Evolutionary conservation across 2,113 vertebrate species (phyloP).

Genomic region (Oceanites oceanicus): DNA sequence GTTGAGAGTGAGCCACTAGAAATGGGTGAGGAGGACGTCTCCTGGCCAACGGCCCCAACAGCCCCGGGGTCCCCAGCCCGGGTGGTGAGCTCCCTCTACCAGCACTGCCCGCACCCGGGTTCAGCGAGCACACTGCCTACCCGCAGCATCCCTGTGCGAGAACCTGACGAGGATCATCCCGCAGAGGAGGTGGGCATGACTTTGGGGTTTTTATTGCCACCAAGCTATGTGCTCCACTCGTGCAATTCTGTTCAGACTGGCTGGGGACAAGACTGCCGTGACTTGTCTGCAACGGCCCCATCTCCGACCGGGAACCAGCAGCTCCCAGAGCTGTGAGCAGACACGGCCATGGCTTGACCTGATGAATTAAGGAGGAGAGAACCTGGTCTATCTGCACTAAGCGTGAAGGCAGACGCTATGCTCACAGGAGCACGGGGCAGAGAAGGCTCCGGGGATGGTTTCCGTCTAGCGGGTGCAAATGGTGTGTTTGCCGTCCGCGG

Average conservation of each 20-base stretch:
- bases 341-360: not conserved
- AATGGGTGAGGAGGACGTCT: not conserved
- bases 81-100: not conserved
- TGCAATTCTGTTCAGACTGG: not conserved
- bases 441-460: not conserved
- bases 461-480: not conserved
- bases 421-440: rapidly evolving
- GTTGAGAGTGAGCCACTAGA: not conserved
- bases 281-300: rapidly evolving
- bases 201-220: not conserved
- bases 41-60: not conserved
- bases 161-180: not conserved
- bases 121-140: rapidly evolving
- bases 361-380: not conserved
- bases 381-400: not conserved
- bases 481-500: not conserved
- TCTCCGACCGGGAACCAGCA: not conserved
- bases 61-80: rapidly evolving
- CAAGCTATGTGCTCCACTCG: rapidly evolving
- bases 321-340: not conserved
- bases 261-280: rapidly evolving
- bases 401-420: rapidly evolving
- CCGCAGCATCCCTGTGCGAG: not conserved
- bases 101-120: not conserved
- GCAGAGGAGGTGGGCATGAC: rapidly evolving